These are phyloP conservation scores for Meda fulgida DNA, from an alignment of 2,797 vertebrate species.

Conservation along the genomic window DNA sequence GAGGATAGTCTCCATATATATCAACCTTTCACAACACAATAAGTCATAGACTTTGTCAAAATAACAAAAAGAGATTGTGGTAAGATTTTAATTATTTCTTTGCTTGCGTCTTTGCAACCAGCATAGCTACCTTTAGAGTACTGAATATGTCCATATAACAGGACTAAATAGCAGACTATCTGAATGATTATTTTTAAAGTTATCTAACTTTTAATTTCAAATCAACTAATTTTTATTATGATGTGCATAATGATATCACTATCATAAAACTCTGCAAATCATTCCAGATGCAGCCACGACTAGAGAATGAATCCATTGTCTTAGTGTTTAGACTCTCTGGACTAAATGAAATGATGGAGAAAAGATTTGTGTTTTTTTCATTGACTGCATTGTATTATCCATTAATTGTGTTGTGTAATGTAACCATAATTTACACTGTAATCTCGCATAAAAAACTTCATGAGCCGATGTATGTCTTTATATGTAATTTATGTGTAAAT, in stretches of 20 bases:
- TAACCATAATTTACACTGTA: conserved; percentile 36
- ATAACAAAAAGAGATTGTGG: background rate
- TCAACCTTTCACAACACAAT: background rate
- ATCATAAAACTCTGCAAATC: background rate
- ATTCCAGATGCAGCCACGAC: conserved; percentile 9
- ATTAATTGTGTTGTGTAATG: conserved; percentile 50
- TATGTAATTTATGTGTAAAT: conserved; percentile 60
- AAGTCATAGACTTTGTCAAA: too few species aligned
- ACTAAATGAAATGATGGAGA: conserved; percentile 54
- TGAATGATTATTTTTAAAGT: background rate
- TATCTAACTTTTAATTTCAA: too few species aligned
- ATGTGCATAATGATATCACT: background rate
- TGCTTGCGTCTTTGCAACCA: background rate
- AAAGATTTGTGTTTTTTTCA: conserved; percentile 49
- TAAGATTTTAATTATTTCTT: background rate
- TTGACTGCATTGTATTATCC: conserved; percentile 47
- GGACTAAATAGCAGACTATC: too few species aligned
- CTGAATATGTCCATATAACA: too few species aligned
- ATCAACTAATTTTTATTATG: background rate
- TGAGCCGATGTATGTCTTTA: conserved; percentile 62
- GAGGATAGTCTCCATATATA: conserved; percentile 21
- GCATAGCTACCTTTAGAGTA: background rate
- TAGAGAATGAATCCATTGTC: conserved; percentile 11
- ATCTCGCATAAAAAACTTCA: conserved; percentile 49
- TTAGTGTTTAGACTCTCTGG: conserved; percentile 63